Evolutionary conservation across 2,888 invertebrate species (phyloP), one percentile per base, ranked within the genome.

Genomic region (Tipula vernalis): DNA sequence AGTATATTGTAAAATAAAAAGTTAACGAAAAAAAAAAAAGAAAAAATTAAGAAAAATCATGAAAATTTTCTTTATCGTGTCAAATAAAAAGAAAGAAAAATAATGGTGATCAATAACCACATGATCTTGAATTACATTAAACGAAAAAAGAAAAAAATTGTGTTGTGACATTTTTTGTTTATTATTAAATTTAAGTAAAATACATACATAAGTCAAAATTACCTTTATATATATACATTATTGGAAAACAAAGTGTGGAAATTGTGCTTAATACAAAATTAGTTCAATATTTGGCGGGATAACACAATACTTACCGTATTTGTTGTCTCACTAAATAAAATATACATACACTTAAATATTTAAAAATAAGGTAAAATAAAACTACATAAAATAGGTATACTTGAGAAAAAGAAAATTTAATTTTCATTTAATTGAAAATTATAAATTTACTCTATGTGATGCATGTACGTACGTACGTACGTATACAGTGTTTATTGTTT

Each of bases 21-120:
- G 8, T 10, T 18, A 51, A 51, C n/a, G n/a, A 51, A 51, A 51
- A 71, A 71, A 28, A 71, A 71, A 28, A 71, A 71, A 28, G 28
- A 71, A 71, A 18, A 12, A 71, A 83, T 15, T 10, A 83, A 15
- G 83, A 84, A 84, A 84, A 84, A 84, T 83, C 36, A 36, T 39
- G 41, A 84, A 84, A 84, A 84, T 39, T 84, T 84, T 39, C 84
- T 84, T 84, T 84, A 84, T 84, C 41, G 84, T 84, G 84, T 84
- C 84, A 84, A 84, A 84, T 84, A 84, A 84, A 84, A 84, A 71
- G 71, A 71, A 71, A 71, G 71, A 71, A 71, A 71, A 71, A 71
- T 71, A 71, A 71, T 71, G 71, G 71, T 71, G 71, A 71, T 71
- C 71, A 71, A 71, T 71, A 71, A 71, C 71, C 71, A 71, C 71